These are phyloP conservation scores for Geopemphigus sp. DNA, from an alignment of 1,140 invertebrate species.

Conservation along the genomic window DNA sequence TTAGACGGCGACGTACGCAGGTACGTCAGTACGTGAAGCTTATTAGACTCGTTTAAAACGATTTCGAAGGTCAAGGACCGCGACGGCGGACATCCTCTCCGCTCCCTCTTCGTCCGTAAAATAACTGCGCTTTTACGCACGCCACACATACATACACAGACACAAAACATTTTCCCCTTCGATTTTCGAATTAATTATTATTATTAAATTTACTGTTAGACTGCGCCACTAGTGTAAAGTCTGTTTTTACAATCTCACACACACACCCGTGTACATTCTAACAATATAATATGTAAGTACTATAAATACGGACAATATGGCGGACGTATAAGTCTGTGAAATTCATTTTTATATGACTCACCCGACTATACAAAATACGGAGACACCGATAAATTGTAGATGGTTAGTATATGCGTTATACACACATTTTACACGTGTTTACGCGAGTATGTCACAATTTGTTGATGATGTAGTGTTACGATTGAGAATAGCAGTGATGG, in stretches of 20 bases:
- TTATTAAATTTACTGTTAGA: constrained; percentile 9
- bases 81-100: constrained; percentile 25
- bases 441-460: background rate
- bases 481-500: too few relatives aligned
- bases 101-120: background rate
- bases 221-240: background rate
- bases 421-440: background rate
- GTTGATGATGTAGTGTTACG: background rate
- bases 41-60: constrained; percentile 31
- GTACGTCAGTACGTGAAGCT: background rate
- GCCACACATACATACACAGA: background rate
- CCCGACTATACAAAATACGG: background rate
- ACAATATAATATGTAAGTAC: background rate
- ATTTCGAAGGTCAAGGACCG: constrained; percentile 41
- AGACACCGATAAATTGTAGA: background rate
- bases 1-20: background rate
- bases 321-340: background rate
- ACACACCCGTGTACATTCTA: background rate
- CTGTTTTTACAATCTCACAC: background rate
- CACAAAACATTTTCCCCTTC: constrained; percentile 33
- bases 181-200: constrained; percentile 8
- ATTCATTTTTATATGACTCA: background rate
- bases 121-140: constrained; percentile 22
- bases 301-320: background rate
- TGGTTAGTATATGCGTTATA: background rate